Base-by-base conservation (phyloP, 1,140 invertebrate genomes). In the Aplysia californica region DNA sequence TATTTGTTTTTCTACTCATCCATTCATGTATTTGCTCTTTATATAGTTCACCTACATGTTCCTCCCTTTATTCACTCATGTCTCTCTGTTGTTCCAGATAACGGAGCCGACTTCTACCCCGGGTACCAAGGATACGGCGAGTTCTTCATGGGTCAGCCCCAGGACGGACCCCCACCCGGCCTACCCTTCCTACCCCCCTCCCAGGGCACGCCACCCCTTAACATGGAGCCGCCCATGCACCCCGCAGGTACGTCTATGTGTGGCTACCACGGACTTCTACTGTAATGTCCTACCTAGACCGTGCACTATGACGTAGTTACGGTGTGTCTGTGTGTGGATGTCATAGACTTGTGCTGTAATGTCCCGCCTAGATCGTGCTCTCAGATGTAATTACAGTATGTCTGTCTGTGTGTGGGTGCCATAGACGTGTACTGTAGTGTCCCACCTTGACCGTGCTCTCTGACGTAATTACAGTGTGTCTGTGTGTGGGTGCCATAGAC, bases 51-150 rank as follows among this genome's bases (percentile, higher is more conserved):
- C 26, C 26, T 61, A 6, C 58, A 61, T 18, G 26, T 21, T 6
- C 26, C 35, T 66, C 26, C 21, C 21, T 31, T 58, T 2, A 36
- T 23, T n/a, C n/a, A n/a, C n/a, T n/a, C n/a, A n/a, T n/a, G n/a
- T n/a, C n/a, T n/a, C n/a, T n/a, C n/a, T n/a, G n/a, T 31, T 26
- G 31, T 95, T 44, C 94, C 94, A 58, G 91, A 90, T 79, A 89
- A 90, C 95, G 83, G 95, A 94, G 88, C 96, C 90, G 95, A 94
- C 31, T 94, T 93, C 75, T 94, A 94, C 67, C 94, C 95, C 72
- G 94, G 94, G 83, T 95, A 96, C 58, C 94, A 95, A 82, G 89
- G 88, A 20, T 91, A 91, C 82, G 95, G 95, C 90, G 95, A 97
- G 84, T 97, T 96, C 91, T 97, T 96, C 90, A 92, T 93, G 69